These are phyloP conservation scores for Phymanthus crucifer DNA, from an alignment of 92 coral and sea anemone genomes.

Conservation along the genomic window DNA sequence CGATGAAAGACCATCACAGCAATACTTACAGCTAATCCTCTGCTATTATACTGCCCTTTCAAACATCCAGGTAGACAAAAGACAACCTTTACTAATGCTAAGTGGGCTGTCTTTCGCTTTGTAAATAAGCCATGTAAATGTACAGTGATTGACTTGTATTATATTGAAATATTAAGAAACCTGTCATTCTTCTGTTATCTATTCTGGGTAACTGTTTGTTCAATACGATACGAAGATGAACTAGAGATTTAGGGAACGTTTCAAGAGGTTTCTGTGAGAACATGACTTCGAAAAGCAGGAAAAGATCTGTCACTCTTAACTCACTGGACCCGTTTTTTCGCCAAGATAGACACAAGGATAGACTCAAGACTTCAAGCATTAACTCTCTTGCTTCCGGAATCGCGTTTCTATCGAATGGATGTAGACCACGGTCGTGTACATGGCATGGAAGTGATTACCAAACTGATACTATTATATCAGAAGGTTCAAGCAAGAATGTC, in stretches of 20 bases:
- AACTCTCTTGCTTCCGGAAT: conserved; percentile 90
- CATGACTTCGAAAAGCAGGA: conserved; percentile 56
- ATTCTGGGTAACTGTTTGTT: neutral
- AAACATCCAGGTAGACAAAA: conserved; percentile 1
- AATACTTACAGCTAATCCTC: neutral
- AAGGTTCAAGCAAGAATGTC: neutral
- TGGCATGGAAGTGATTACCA: conserved; percentile 87
- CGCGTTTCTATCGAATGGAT: conserved; percentile 30
- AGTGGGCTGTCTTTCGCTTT: neutral
- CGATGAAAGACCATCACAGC: conserved; percentile 5
- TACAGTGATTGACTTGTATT: neutral
- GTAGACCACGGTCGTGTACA: conserved; percentile 79
- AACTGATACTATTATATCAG: neutral
- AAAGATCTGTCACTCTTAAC: conserved; percentile 70
- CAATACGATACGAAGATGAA: neutral
- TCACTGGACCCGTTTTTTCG: conserved; percentile 68
- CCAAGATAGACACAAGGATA: conserved; percentile 49
- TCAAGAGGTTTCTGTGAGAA: neutral
- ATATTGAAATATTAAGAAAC: neutral
- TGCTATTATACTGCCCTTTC: conserved; percentile 10
- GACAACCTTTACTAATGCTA: conserved; percentile 4
- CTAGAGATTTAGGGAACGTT: neutral
- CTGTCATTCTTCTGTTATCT: neutral
- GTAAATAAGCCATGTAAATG: neutral
- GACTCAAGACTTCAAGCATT: conserved; percentile 68